Evolutionary conservation across 2,113 vertebrate genomes (phyloP).

Genomic region (Tragelaphus scriptus): DNA sequence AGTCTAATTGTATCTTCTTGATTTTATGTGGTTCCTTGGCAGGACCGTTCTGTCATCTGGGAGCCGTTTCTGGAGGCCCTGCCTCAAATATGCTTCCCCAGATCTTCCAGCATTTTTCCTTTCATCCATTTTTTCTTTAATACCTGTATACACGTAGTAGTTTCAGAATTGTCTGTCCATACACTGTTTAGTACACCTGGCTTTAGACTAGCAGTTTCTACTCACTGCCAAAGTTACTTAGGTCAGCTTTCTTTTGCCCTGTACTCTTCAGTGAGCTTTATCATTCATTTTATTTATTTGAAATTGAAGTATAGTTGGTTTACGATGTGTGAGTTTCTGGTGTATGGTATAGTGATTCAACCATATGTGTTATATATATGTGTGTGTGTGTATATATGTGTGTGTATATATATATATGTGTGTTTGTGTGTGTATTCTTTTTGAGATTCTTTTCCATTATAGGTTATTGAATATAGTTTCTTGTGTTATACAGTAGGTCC

Average conservation of each 20-base stretch:
- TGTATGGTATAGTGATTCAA: neutral
- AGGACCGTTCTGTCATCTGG: neutral
- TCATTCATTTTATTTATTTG: neutral
- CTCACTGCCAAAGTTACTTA: neutral
- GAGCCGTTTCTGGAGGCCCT: neutral
- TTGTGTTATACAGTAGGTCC: neutral
- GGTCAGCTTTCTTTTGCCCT: neutral
- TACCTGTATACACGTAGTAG: neutral
- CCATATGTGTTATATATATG: neutral
- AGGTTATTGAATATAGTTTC: neutral
- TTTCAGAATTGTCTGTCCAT: neutral
- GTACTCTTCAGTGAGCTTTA: neutral
- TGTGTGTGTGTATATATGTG: neutral
- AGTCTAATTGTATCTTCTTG: neutral
- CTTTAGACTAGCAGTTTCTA: neutral
- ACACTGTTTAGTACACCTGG: neutral
- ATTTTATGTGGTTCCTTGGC: neutral
- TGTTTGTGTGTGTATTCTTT: neutral
- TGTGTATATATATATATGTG: neutral
- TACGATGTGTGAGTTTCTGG: neutral
- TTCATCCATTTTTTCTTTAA: neutral
- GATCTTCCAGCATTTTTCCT: neutral
- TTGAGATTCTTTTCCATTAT: neutral
- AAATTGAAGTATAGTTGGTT: neutral
- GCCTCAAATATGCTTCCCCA: neutral